Base-by-base conservation (phyloP, 1,140 invertebrate species). In the Bursaphelenchus mucronatus region DNA sequence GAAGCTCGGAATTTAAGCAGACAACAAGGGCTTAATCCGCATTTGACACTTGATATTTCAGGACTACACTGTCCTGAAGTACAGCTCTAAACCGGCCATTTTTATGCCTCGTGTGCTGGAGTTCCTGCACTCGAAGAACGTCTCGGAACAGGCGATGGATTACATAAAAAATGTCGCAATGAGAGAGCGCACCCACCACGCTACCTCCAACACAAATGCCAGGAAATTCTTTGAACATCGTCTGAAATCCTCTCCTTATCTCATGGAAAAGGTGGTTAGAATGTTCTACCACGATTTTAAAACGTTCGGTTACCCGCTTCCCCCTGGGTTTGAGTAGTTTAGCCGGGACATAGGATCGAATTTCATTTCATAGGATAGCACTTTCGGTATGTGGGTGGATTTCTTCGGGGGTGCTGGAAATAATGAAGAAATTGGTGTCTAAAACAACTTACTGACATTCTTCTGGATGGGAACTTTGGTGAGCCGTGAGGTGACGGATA, bases 231-330 rank as follows among this genome's bases (percentile, higher is more conserved):
- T 59, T 6, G 70, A 68, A 51, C 54, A 72, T 46, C 51, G 70
- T 13, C 50, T 72, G n/a, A 43, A 46, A 17, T 61, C 56, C 11
- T 62, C 55, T 43, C 70, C 70, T 11, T 72, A 68, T 61, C 50
- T 72, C 21, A 66, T 73, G 58, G 70, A 72, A 47, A 61, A 56
- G 21, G n/a, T 72, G 17, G 46, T 72, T n/a, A 53, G 65, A 56
- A 68, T 72, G 70, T 72, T 61, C 44, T 72, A 72, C 62, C 59
- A 67, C n/a, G 70, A 72, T 58, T 72, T 61, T 63, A 19, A 45
- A 2, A 30, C 73, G 8, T 71, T 71, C 21, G 68, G 62, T 40
- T 70, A 30, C 5, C 30, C 30, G 30, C 30, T 30, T 30, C 30
- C 30, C 30, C 30, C 30, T 30, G 30, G 30, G 5, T 30, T 30